Evolutionary conservation across 2,113 vertebrate genomes (phyloP), one percentile per base, ranked within the genome.

Genomic region (Symphodus melops): DNA sequence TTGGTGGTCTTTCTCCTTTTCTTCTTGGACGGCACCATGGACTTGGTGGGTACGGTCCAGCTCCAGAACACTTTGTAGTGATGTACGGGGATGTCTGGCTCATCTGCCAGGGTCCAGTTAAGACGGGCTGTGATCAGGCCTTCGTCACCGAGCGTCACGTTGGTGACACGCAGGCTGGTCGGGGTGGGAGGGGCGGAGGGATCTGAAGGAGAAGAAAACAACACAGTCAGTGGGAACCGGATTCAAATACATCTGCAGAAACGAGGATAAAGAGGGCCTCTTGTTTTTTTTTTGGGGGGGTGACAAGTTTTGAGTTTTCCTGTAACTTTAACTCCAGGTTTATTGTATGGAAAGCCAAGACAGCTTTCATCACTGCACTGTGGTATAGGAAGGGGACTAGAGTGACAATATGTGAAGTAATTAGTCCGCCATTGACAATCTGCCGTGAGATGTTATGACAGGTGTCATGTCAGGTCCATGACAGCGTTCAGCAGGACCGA

Each of bases 21-120:
- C 94, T 97, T 98, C 84, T 95, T 97, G 7, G 96, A 93, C 1
- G 95, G 95, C 60, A 96, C 94, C n/a, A 93, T 84, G 0, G 96
- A 94, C 93, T 94, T 96, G 76, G 94, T 92, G 5, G 91, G 83
- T 21, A 92, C 94, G 0, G 91, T 95, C 96, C 97, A 97, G 92
- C 95, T 98, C 97, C 97, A 99, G 83, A 96, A 96, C 8, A 98
- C 94, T 84, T 97, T 98, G 91, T 96, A 99, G 91, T 99, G 97
- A 62, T 98, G 97, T 8, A 98, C 87, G 3, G 97, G 97, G 58
- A 98, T 92, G 60, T 99, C 97, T 0, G 94, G 95, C 42, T 99
- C 97, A 81, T 95, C 95, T 0, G 94, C 91, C 48, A 96, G 78
- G 11, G 95, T 96, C 97, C 97, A 99, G 44, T 88, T 89, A 4